phyloP scores from a whole-genome alignment of 2,113 vertebrate genomes.

The Ptilorrhoa leucosticta region DNA sequence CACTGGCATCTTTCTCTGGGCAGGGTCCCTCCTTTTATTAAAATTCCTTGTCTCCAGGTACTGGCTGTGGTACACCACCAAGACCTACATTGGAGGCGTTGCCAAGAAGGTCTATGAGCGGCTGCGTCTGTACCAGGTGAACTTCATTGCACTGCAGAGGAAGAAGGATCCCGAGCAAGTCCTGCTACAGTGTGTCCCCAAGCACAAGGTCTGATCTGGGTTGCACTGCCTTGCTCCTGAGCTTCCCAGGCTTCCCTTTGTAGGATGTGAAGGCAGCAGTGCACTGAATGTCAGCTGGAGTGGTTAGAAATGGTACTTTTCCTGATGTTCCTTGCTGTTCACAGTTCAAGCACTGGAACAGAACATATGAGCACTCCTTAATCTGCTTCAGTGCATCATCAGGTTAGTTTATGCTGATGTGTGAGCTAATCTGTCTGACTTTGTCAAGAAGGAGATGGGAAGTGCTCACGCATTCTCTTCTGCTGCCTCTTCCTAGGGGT shows the following conservation, averaged over 20 bases:
- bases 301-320: background rate
- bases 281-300: background rate
- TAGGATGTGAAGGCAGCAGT: background rate
- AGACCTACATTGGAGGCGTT: slow-evolving; percentile 81
- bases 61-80: slow-evolving; percentile 96
- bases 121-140: slow-evolving; percentile 89
- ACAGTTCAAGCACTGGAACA: background rate
- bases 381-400: background rate
- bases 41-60: slow-evolving; percentile 76
- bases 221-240: background rate
- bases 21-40: background rate
- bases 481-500: background rate
- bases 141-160: slow-evolving; percentile 90
- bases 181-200: slow-evolving; percentile 89
- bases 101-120: slow-evolving; percentile 86
- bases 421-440: background rate
- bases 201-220: slow-evolving; percentile 77
- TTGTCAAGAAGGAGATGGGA: background rate
- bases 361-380: background rate
- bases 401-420: background rate
- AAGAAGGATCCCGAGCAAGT: slow-evolving; percentile 89
- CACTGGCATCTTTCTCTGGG: background rate
- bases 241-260: background rate
- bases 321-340: background rate
- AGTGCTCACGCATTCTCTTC: background rate